Base-by-base conservation (phyloP, 2,797 vertebrate species). In the Enteromius fasciolatus region DNA sequence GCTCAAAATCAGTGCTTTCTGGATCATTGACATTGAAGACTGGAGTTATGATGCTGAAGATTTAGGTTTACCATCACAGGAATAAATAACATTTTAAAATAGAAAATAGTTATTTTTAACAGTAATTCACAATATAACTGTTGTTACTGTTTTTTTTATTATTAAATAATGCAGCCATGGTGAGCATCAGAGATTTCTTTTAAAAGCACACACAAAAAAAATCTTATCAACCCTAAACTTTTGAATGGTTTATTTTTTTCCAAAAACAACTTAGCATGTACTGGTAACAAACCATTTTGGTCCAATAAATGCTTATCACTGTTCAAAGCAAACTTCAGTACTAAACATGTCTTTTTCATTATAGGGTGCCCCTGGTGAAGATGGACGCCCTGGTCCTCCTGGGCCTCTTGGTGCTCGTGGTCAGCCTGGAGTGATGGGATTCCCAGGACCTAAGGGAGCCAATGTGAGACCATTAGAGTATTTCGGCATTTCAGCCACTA, bases 361-460 rank as follows among this genome's bases (percentile, higher is more conserved):
- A 36, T 87, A 99, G 98, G 98, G 98, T 61, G 85, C 94, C 6
- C 3, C 96, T n/a, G 98, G 98, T 75, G 97, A 99, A 91, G 98
- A 99, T 0, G 98, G 98, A 39, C 96, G 98, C 41, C 97, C 97
- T 0, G 98, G 98, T 46, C 97, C 97, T 74, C 97, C 97, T 12
- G 98, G 98, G 12, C 97, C 98, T 1, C 95, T 94, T 90, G 98
- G 98, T 83, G 94, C 97, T 68, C 96, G 98, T 12, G 98, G 98
- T 50, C 97, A 98, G 89, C 98, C 98, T 0, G 98, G 98, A 11
- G 97, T 99, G 87, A 99, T 99, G 98, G 98, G 98, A 81, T 99
- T 99, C 95, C 98, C 98, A 0, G 98, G 98, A 81, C 98, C 98
- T 76, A 99, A 99, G 93, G 98, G 98, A 88, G 97, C 96, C 77